Base-by-base conservation (phyloP, 2,113 vertebrate genomes). In the Apistogramma diplotaenia region DNA sequence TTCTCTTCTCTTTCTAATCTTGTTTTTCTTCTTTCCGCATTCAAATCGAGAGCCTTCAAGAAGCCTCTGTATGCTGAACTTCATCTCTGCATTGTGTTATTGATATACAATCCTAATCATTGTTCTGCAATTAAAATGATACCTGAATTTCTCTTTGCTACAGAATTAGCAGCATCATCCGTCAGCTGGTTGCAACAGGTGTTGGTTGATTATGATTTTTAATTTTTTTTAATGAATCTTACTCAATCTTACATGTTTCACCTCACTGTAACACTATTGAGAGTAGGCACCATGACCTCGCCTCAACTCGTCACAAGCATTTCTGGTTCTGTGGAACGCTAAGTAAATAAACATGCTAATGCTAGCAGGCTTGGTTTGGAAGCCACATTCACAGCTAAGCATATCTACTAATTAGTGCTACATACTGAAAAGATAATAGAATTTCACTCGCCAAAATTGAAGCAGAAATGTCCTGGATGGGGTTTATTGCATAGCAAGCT, bases 1-100 rank as follows among this genome's bases (percentile, higher is more conserved):
- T 79, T 85, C 53, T 58, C 70, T 15, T 79, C 74, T 61, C 53
- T 78, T 81, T 58, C 21, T 85, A 67, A 83, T 81, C 74, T 76
- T 81, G 67, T 86, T 76, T 88, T 85, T 76, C 61, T 58, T 70
- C 72, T 62, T 58, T 54, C 35, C 25, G 79, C 49, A 74, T 80
- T 89, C 58, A 49, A 51, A 60, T 62, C 65, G 31, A 89, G 70
- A 83, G 62, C 46, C 53, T 82, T 87, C 62, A 83, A 49, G 57
- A 7, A 54, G 23, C 61, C 37, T 53, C 70, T 33, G 78, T 67
- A 84, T 23, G 40, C 40, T 65, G 54, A 12, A 54, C 27, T 10
- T 19, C 37, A 43, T 43, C 18, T 27, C 21, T 35, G 60, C 23
- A n/a, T 54, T 35, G 15, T 57, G n/a, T 31, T 27, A 27, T 43